Evolutionary conservation across 2,113 vertebrate species (phyloP).

Genomic region (Polypterus bichir): DNA sequence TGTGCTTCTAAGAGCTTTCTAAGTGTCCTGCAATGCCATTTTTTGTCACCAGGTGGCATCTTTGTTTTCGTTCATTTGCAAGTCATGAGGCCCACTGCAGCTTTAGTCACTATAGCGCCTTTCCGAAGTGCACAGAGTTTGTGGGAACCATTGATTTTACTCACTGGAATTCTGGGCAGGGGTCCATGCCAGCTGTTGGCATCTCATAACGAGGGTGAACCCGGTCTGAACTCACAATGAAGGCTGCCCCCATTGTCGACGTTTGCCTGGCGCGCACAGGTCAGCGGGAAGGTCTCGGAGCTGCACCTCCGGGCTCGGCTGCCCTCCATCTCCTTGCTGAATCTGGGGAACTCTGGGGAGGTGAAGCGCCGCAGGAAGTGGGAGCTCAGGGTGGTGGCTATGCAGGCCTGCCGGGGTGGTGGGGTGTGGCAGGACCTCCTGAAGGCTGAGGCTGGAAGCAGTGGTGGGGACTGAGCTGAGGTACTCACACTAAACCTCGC

Average conservation of each 20-base stretch:
- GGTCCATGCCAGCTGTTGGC: no score
- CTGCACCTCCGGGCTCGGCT: slow-evolving; percentile 45
- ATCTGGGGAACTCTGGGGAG: slow-evolving; percentile 54
- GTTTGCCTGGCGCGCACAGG: slow-evolving; percentile 47
- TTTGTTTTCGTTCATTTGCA: no score
- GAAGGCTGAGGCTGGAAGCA: background rate
- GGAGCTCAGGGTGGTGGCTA: slow-evolving; percentile 37
- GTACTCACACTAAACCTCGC: no score
- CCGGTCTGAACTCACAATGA: slow-evolving; percentile 43
- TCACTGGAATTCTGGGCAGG: no score
- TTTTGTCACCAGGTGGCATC: no score
- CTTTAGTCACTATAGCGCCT: no score
- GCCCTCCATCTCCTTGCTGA: slow-evolving; percentile 40
- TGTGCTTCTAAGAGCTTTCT: no score
- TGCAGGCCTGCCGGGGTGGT: background rate
- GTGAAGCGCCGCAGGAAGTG: slow-evolving; percentile 54
- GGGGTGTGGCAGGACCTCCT: background rate
- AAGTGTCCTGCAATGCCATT: no score
- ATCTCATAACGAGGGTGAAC: no score
- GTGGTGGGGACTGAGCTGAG: background rate
- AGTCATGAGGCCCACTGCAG: no score
- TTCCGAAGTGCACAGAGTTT: no score
- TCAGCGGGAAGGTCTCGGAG: slow-evolving; percentile 54
- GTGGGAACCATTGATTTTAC: no score
- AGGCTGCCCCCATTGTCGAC: slow-evolving; percentile 58